Evolutionary conservation across 2,113 vertebrate species (phyloP), one percentile per base, ranked within the genome.

Genomic region (Mus musculus): DNA sequence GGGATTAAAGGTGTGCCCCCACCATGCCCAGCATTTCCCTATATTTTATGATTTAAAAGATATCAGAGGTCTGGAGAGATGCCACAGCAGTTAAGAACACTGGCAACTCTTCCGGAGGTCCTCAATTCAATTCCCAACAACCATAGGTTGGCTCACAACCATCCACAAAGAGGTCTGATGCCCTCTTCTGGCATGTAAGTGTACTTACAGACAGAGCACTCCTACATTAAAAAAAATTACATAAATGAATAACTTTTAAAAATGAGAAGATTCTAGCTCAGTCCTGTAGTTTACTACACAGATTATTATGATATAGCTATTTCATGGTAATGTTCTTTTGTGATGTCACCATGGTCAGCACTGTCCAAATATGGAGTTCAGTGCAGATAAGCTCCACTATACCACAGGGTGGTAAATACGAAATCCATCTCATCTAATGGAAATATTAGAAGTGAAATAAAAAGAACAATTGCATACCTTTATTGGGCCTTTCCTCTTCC

Each of bases 371-470:
- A 59, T 89, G 56, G 17, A 54, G 13, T 39, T 61, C 87, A 75
- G 24, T 85, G 14, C 11, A 93, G 28, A 13, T 88, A 54, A 90
- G 5, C 36, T 71, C 20, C 36, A 52, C 22, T 73, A 59, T 65
- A 36, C 49, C 52, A 12, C 1, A 4, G 33, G 77, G 9, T 30
- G 56, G 17, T 12, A 80, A 80, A 80, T 6, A 12, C 85, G 93
- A 71, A 93, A 77, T 39, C 7, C 65, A 89, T 85, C 54, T 80
- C 33, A 67, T 73, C 63, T 85, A 90, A 77, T 56, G 28, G 8
- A 56, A 80, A 80, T 77, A 88, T 26, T 14, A 94, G 93, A 39
- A 56, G 91, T 20, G 52, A 59, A 94, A 71, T 13, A 80, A 94
- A 93, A 73, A 65, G 63, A 88, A 92, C 39, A 65, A 59, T 80